Base-by-base conservation (phyloP, 2,888 invertebrate species). In the Philereme vetulata region DNA sequence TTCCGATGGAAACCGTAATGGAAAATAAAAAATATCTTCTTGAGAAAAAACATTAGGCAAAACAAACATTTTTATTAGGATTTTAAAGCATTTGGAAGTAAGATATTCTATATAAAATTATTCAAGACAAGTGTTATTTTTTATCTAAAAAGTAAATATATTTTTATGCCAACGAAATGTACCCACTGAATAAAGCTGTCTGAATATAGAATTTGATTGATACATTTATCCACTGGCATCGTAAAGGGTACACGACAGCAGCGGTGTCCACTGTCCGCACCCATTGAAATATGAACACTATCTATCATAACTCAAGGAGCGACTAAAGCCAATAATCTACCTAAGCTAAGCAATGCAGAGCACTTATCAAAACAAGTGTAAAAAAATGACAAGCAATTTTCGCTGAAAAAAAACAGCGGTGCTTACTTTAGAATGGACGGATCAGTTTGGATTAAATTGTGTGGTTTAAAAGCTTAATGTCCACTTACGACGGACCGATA, bases 241-340 rank as follows among this genome's bases (percentile, higher is more conserved):
- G 44, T 53, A 10, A 38, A 42, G 48, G 21, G 8, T 42, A 58
- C 38, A 48, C 40, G 54, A 50, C 49, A 35, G 46, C 35, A 46
- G 57, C 53, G 53, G 45, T 64, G 51, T 60, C 63, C 51, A 56
- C 62, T 65, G 61, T 68, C 63, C 63, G 49, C 64, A 50, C 48
- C 50, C 38, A 50, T 52, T 70, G 71, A 78, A 75, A 75, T 74
- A 78, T 74, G 63, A 66, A 68, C 64, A 66, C 70, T 66, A 78
- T 78, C 67, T 67, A 72, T 78, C 78, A 75, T 67, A 65, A 34
- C 60, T 63, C 63, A 63, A 69, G 67, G 61, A 68, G 65, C 50
- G 35, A 36, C 54, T 10, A 68, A 60, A 56, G 21, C 21, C 21
- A 1, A 21, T 21, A 21, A 21, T 55, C 63, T 68, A 74, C 73